Conservation (phyloP, 2,113 vertebrate species). For the Diphyllodes magnificus region DNA sequence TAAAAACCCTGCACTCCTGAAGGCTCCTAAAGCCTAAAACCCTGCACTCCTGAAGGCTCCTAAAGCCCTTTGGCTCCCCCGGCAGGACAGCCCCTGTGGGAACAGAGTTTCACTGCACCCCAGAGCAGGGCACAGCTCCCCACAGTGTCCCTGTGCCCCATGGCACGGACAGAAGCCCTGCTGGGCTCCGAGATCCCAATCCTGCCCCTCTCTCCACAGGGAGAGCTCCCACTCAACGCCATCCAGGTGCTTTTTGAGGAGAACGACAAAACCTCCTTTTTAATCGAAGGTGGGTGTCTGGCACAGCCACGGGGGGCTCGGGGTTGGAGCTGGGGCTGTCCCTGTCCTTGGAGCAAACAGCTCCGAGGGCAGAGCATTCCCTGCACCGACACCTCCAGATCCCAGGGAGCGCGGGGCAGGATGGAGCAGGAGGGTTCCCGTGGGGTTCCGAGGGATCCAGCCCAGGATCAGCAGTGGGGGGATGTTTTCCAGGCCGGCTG, state of each 20-base stretch:
- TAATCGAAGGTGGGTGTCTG: constrained; percentile 84
- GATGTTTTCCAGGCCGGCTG: constrained; percentile 57
- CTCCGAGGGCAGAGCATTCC: neutral
- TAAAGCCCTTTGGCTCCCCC: neutral
- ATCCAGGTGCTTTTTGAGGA: constrained; percentile 85
- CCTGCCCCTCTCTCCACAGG: constrained; percentile 68
- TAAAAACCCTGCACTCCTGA: neutral
- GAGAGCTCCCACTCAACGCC: constrained; percentile 90
- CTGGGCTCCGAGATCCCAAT: accelerated
- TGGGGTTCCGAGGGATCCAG: neutral
- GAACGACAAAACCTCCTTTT: constrained; percentile 85
- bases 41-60: neutral
- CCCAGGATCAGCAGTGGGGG: accelerated
- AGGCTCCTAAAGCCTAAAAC: neutral
- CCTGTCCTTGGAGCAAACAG: neutral
- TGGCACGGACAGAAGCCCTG: accelerated
- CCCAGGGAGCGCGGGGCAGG: accelerated
- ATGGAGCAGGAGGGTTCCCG: neutral
- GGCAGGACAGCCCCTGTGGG: neutral
- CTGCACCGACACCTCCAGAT: accelerated
- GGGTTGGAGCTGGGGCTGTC: neutral
- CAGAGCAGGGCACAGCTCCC: neutral
- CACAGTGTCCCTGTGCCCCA: neutral
- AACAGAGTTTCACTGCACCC: neutral
- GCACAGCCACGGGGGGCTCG: neutral